Conservation (phyloP, 2,113 vertebrate genomes). For the Xenopus borealis region DNA sequence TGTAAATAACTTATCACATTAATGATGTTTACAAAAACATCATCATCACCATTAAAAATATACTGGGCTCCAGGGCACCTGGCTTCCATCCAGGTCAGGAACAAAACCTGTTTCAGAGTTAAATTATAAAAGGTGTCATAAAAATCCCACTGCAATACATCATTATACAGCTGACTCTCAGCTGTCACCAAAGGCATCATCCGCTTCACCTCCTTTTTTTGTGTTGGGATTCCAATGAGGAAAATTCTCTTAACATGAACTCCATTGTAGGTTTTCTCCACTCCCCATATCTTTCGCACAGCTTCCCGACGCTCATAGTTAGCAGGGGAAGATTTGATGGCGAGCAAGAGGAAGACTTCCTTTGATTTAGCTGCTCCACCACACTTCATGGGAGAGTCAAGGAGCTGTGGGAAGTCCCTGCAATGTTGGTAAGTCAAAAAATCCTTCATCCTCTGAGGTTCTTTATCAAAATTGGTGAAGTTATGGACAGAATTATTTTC, state of each 20-base stretch:
- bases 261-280: too few species aligned
- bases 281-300: too few species aligned
- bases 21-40: conserved; percentile 69
- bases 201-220: conserved; percentile 48
- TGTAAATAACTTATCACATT: conserved; percentile 69
- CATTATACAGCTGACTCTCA: conserved; percentile 58
- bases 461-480: too few species aligned
- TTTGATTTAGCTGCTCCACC: conserved; percentile 54
- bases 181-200: conserved; percentile 59
- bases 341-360: conserved; percentile 43
- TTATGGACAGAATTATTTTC: conserved; percentile 48
- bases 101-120: too few species aligned
- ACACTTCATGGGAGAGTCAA: conserved; percentile 67
- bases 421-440: too few species aligned
- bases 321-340: too few species aligned
- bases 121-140: conserved; percentile 52
- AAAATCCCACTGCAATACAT: conserved; percentile 77
- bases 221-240: not conserved
- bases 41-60: conserved; percentile 71
- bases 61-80: conserved; percentile 52
- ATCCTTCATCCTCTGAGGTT: too few species aligned
- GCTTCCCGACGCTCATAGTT: too few species aligned
- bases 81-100: too few species aligned
- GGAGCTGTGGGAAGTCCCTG: conserved; percentile 60
- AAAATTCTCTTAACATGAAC: too few species aligned